These are phyloP conservation scores for Zeugodacus cucurbitae DNA, from an alignment of 1,140 invertebrate species.

Conservation along the genomic window DNA sequence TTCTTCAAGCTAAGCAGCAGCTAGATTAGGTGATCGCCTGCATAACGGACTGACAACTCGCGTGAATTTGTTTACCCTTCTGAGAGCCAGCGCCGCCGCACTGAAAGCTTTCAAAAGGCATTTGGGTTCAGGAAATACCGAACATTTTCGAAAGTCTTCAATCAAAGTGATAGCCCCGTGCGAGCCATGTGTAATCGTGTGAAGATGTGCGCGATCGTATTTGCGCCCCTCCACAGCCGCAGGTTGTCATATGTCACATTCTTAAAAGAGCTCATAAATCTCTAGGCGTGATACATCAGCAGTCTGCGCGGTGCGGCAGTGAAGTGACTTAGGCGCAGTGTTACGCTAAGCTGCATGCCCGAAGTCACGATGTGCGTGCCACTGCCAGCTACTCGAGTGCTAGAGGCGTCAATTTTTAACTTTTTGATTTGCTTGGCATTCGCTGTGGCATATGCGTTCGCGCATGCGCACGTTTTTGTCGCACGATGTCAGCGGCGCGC, in stretches of 20 bases:
- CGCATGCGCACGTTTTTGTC: slow-evolving; percentile 21
- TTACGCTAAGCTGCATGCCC: background rate
- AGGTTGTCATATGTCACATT: slow-evolving; percentile 24
- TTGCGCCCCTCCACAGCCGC: background rate
- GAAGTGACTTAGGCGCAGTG: background rate
- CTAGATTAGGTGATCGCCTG: background rate
- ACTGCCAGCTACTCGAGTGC: background rate
- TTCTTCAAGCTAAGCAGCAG: background rate
- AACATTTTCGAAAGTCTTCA: slow-evolving; percentile 28
- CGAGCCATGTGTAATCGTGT: background rate
- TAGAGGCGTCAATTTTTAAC: background rate
- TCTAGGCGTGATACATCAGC: slow-evolving; percentile 16
- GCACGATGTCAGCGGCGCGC: background rate
- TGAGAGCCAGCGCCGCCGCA: background rate
- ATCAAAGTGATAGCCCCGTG: background rate
- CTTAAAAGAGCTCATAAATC: slow-evolving; percentile 38
- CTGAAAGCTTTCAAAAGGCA: background rate
- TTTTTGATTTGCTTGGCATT: background rate
- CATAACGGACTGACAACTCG: background rate
- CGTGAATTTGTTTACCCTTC: background rate
- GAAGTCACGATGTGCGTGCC: slow-evolving; percentile 23
- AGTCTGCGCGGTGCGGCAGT: background rate
- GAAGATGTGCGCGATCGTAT: background rate
- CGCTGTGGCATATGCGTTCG: background rate
- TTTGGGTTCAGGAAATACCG: background rate